A percentile compares a stretch with the other conserved stretches of the same genome.
Evolutionary conservation across 2,888 invertebrate genomes (phyloP).

Genomic region (Epirrita christyi): DNA sequence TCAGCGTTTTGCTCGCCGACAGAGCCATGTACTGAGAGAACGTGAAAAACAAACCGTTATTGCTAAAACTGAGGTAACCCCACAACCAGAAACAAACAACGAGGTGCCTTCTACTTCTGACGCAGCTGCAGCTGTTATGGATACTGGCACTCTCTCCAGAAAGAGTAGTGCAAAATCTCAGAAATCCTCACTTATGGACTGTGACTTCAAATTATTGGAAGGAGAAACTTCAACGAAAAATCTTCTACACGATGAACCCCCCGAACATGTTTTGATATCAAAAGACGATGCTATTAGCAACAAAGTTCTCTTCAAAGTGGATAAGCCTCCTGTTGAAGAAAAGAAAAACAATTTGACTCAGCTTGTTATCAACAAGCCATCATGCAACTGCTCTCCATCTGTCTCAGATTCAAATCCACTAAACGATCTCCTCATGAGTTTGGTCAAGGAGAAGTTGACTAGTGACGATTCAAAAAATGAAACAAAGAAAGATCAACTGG

Average conservation of each 20-base stretch:
- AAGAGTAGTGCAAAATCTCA: slow-evolving; percentile 85
- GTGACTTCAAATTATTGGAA: slow-evolving; percentile 49
- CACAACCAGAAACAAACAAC: slow-evolving; percentile 56
- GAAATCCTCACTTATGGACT: slow-evolving; percentile 74
- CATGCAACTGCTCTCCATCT: slow-evolving; percentile 75
- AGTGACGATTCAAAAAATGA: slow-evolving; percentile 88
- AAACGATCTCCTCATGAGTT: slow-evolving; percentile 79
- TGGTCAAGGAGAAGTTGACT: slow-evolving; percentile 82
- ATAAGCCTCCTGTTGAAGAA: slow-evolving; percentile 67
- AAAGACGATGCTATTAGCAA: slow-evolving; percentile 80
- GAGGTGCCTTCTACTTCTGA: slow-evolving; percentile 66
- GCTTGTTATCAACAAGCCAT: slow-evolving; percentile 71
- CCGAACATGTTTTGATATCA: slow-evolving; percentile 68
- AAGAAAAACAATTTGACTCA: slow-evolving; percentile 76
- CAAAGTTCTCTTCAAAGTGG: slow-evolving; percentile 76
- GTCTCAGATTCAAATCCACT: slow-evolving; percentile 76
- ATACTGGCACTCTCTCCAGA: slow-evolving; percentile 71
- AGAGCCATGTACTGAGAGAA: slow-evolving; percentile 94
- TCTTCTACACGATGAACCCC: slow-evolving; percentile 66
- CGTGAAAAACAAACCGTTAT: slow-evolving; percentile 86
- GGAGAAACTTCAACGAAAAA: slow-evolving; percentile 73
- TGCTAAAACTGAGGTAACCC: slow-evolving; percentile 58
- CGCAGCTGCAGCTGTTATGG: slow-evolving; percentile 44
- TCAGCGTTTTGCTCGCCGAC: slow-evolving; percentile 97
- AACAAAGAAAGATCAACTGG: slow-evolving; percentile 81